Evolutionary conservation across 2,797 vertebrate species (phyloP).

Genomic region (Euthynnus affinis): DNA sequence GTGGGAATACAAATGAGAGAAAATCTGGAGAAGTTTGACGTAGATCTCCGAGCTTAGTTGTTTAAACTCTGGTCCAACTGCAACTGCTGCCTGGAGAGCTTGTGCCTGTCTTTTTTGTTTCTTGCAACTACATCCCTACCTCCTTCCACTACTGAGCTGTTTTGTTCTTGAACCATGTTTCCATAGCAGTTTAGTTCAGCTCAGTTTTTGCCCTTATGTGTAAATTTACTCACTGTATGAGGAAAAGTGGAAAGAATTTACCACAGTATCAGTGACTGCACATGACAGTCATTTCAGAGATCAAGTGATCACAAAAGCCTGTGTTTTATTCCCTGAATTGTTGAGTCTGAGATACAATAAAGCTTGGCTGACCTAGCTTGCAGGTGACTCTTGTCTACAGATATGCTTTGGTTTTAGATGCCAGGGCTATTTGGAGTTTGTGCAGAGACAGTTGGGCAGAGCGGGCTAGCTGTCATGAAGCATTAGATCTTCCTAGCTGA

Average conservation of each 20-base stretch:
- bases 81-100: conserved; percentile 16
- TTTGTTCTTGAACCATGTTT: conserved; percentile 28
- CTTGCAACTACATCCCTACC: too few relatives aligned
- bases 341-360: conserved; percentile 13
- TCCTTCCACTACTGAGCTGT: neutral
- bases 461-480: conserved; percentile 79
- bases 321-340: conserved; percentile 21
- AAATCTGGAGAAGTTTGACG: conserved; percentile 19
- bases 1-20: conserved; percentile 26
- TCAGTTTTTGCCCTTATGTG: neutral
- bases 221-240: neutral
- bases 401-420: conserved; percentile 54
- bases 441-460: conserved; percentile 52
- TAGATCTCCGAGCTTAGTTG: neutral
- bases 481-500: conserved; percentile 75
- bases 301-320: neutral
- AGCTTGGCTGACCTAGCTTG: neutral
- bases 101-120: neutral
- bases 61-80: conserved; percentile 22
- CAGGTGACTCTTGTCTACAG: conserved; percentile 29
- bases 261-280: neutral
- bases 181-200: neutral
- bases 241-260: conserved; percentile 14
- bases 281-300: conserved; percentile 3
- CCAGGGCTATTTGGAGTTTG: conserved; percentile 46